A percentile compares a stretch with the other conserved stretches of the same genome.
Conservation (phyloP, 2,113 vertebrate species). For the Takifugu bimaculatus region DNA sequence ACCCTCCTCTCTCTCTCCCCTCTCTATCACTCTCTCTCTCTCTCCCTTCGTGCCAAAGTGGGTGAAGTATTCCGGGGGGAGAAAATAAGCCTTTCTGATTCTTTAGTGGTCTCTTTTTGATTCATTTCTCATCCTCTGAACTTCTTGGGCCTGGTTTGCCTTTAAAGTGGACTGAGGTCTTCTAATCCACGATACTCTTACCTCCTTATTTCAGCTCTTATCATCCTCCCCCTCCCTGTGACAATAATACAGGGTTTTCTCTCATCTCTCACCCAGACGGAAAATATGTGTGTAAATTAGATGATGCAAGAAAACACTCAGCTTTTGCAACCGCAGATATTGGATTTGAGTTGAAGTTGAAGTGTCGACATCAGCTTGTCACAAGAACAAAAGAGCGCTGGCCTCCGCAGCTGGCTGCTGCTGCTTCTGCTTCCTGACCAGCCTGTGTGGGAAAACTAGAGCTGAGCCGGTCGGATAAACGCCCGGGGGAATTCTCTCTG, state of each 20-base stretch:
- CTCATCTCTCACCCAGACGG: slow-evolving; percentile 1
- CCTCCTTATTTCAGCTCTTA: slow-evolving; percentile 23
- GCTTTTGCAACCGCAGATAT: slow-evolving; percentile 33
- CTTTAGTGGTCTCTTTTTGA: slow-evolving; percentile 7
- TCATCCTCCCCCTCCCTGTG: slow-evolving; percentile 12
- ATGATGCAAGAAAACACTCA: slow-evolving; percentile 45
- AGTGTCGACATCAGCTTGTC: not conserved
- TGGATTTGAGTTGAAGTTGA: not conserved
- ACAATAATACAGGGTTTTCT: not conserved
- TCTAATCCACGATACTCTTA: slow-evolving; percentile 17
- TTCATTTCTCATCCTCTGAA: slow-evolving; percentile 24
- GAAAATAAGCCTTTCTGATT: slow-evolving; percentile 20
- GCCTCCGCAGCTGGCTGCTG: no score
- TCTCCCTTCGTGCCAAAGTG: slow-evolving; percentile 1
- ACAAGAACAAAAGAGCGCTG: not conserved
- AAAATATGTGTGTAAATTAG: slow-evolving; percentile 24
- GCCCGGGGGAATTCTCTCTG: not conserved
- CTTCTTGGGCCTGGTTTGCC: slow-evolving; percentile 10
- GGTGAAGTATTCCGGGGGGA: slow-evolving; percentile 2
- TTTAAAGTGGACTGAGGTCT: not conserved
- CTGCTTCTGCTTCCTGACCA: slow-evolving; percentile 1
- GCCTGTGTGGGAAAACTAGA: slow-evolving; percentile 7
- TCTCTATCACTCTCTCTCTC: slow-evolving; percentile 26
- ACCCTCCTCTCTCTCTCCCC: slow-evolving; percentile 44
- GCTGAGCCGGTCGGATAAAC: slow-evolving; percentile 11